Percentiles rank a stretch among this genome's conserved stretches.
Conservation (phyloP, 2,888 invertebrate genomes). For the Heteromurus nitidus region DNA sequence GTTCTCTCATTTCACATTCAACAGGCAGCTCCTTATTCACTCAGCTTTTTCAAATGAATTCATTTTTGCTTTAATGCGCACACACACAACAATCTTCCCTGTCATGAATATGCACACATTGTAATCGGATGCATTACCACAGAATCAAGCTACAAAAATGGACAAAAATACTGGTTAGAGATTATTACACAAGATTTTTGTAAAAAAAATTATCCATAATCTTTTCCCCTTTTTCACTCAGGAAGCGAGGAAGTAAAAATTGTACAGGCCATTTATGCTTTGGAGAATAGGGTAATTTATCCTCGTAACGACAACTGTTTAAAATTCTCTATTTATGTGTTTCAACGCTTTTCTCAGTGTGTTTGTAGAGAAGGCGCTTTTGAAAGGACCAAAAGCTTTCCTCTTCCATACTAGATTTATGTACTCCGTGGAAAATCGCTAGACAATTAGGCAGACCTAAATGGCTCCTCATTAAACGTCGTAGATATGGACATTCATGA, state of each 20-base stretch:
- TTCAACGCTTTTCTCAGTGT: slow-evolving; percentile 36
- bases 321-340: slow-evolving; percentile 49
- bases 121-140: neutral
- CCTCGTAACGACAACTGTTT: slow-evolving; percentile 42
- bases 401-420: slow-evolving; percentile 29
- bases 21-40: slow-evolving; percentile 45
- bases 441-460: slow-evolving; percentile 39
- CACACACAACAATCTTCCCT: no score
- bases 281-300: slow-evolving; percentile 33
- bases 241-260: slow-evolving; percentile 24
- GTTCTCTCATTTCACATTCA: slow-evolving; percentile 43
- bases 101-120: no score
- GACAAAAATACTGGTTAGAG: no score
- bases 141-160: no score
- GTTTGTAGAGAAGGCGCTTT: no score
- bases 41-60: neutral
- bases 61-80: slow-evolving; percentile 2
- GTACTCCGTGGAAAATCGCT: slow-evolving; percentile 40
- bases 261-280: slow-evolving; percentile 2
- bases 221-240: neutral
- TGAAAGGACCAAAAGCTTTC: no score
- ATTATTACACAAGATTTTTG: slow-evolving; percentile 39
- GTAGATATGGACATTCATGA: no score
- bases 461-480: slow-evolving; percentile 51
- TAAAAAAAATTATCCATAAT: neutral